These are phyloP conservation scores for Ctenosaura bakeri DNA, from an alignment of 2,797 vertebrate species.

Conservation along the genomic window DNA sequence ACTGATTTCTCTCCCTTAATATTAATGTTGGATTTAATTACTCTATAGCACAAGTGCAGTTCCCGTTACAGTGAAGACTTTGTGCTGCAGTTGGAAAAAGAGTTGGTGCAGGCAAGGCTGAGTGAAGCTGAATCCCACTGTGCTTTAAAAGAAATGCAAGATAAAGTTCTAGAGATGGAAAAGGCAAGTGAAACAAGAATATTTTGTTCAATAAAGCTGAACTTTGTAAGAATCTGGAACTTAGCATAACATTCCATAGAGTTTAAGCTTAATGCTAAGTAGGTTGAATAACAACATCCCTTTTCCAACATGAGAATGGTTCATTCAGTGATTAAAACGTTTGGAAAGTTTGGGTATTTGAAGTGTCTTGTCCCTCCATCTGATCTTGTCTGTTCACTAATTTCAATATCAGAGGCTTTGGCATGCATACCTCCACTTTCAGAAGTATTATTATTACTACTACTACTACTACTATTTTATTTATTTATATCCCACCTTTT, in stretches of 20 bases:
- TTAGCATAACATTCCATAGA: not conserved
- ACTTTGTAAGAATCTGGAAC: not conserved
- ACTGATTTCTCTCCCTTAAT: constrained; percentile 45
- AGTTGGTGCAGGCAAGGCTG: constrained; percentile 94
- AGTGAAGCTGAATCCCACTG: constrained; percentile 97
- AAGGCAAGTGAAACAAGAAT: constrained; percentile 83
- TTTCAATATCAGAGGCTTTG: not conserved
- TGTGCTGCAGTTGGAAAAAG: constrained; percentile 93
- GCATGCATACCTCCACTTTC: not conserved
- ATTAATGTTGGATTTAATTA: constrained; percentile 74
- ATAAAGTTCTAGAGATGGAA: constrained; percentile 97
- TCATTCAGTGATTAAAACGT: not conserved
- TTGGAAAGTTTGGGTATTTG: not conserved
- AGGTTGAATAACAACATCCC: no score
- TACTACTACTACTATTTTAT: no score
- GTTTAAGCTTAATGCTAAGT: not conserved
- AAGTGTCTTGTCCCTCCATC: not conserved
- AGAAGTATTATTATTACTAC: not conserved
- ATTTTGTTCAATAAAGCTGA: constrained; percentile 6
- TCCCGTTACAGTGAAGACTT: constrained; percentile 93
- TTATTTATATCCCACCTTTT: no score
- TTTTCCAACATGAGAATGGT: not conserved
- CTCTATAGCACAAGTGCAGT: constrained; percentile 87
- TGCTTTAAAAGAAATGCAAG: constrained; percentile 98
- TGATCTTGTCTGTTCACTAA: not conserved